phyloP scores from a whole-genome alignment of 2,888 invertebrate species.

The Eupithecia centaureata region DNA sequence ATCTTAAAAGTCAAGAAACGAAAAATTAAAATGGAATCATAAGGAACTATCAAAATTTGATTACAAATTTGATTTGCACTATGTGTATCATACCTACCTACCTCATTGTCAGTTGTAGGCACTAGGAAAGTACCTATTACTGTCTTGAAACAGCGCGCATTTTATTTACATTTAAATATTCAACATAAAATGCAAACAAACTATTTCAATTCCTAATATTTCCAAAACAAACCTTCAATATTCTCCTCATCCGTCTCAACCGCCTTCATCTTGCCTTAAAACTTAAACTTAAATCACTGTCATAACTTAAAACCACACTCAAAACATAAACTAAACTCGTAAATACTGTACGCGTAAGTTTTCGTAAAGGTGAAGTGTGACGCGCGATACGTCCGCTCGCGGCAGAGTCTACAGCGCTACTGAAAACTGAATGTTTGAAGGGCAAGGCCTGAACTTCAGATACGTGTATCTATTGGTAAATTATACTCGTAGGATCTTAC shows the following conservation, averaged over 20 bases:
- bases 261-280: slow-evolving; percentile 49
- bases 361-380: slow-evolving; percentile 29
- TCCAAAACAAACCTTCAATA: slow-evolving; percentile 58
- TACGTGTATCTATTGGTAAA: too few species aligned
- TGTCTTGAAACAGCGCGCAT: neutral
- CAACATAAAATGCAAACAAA: neutral
- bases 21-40: neutral
- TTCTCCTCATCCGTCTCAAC: slow-evolving; percentile 65
- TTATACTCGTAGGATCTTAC: neutral
- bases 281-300: slow-evolving; percentile 32
- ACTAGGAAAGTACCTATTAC: neutral
- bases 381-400: slow-evolving; percentile 49
- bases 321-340: slow-evolving; percentile 1
- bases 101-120: neutral
- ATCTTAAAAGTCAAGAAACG: neutral
- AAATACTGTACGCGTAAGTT: slow-evolving; percentile 32
- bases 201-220: neutral
- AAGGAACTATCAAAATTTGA: neutral
- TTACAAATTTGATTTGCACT: neutral
- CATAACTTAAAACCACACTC: slow-evolving; percentile 44
- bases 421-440: slow-evolving; percentile 9
- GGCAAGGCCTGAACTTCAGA: slow-evolving; percentile 21
- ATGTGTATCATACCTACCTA: neutral
- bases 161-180: slow-evolving; percentile 2
- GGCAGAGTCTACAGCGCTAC: slow-evolving; percentile 47